Base-by-base conservation (phyloP, 37 sponge, comb jelly and placozoan species). In the Cliona cf. orientalis region DNA sequence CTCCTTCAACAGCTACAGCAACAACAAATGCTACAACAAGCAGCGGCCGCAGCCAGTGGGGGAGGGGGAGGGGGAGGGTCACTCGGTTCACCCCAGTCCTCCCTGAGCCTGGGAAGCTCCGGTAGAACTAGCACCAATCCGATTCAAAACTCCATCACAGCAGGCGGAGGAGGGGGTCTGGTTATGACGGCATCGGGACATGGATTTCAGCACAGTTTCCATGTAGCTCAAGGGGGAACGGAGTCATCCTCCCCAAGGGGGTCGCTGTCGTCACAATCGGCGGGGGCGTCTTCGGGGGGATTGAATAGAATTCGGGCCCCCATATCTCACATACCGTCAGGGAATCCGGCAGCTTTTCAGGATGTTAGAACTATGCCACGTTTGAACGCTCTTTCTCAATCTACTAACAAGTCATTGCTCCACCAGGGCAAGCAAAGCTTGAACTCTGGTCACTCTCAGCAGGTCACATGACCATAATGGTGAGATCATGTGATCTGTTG, bases 381-480 rank as follows among this genome's bases (percentile, higher is more conserved):
- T 35, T 36, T 69, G 70, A 39, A 21, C 38, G 40, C 67, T 33
- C 9, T 38, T 5, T 38, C 40, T 28, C 35, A 39, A 35, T 39
- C 9, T 12, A 39, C n/a, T 69, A 21, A 69, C 19, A 69, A 69
- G 6, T 69, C 70, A 41, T 12, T 69, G 37, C 67, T 39, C 67
- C 43, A 42, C 42, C 43, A 42, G 23, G 25, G 19, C 14, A 9
- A 3, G 12, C 60, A 25, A 59, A 12, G 62, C 31, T 17, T 31
- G 28, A 31, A 5, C 62, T 61, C 6, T 5, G 6, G 6, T 61
- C 73, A 53, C 29, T 72, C 73, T 23, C 73, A 72, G 56, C 73
- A 72, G 42, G 73, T 72, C 73, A 72, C 73, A 49, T 72, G 73
- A 72, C 73, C 46, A 1, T 33, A 46, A 31, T 61, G 62, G 28